phyloP scores from a whole-genome alignment of 2,113 vertebrate genomes.

The Clarias magur region DNA sequence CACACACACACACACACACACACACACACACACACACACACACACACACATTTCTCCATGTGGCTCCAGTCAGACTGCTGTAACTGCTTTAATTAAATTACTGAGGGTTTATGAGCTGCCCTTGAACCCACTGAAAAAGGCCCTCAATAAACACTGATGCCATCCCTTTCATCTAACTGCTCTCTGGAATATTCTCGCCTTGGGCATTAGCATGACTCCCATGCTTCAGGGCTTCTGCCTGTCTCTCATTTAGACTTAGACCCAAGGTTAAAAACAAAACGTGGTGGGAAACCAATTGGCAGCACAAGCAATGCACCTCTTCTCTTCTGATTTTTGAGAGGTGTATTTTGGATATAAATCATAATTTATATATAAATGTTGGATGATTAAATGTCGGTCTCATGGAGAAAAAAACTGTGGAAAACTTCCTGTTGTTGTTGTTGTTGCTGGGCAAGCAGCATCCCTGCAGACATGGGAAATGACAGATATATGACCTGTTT shows the following conservation, averaged over 20 bases:
- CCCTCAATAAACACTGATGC: conserved; percentile 55
- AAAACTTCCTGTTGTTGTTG: conserved; percentile 34
- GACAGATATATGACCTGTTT: conserved; percentile 40
- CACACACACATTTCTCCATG: conserved; percentile 11
- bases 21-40: background rate
- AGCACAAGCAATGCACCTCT: background rate
- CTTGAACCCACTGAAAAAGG: conserved; percentile 47
- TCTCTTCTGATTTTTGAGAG: background rate
- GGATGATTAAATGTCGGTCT: background rate
- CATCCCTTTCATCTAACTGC: conserved; percentile 60
- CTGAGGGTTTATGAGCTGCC: conserved; percentile 56
- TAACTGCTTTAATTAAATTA: conserved; percentile 66
- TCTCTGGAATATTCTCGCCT: conserved; percentile 59
- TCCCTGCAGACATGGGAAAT: conserved; percentile 37
- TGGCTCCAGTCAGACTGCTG: conserved; percentile 62
- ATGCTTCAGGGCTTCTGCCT: background rate
- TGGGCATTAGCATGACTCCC: conserved; percentile 47
- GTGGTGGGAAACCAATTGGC: background rate
- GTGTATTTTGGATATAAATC: background rate
- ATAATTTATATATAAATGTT: background rate
- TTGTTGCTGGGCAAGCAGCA: conserved; percentile 38
- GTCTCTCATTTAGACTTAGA: conserved; percentile 14
- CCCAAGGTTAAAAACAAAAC: conserved; percentile 5
- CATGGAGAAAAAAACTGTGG: conserved; percentile 17
- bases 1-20: background rate